A percentile compares a stretch with the other conserved stretches of the same genome.
Evolutionary conservation across 2,797 vertebrate species (phyloP).

Genomic region (Tympanoctomys barrerae): DNA sequence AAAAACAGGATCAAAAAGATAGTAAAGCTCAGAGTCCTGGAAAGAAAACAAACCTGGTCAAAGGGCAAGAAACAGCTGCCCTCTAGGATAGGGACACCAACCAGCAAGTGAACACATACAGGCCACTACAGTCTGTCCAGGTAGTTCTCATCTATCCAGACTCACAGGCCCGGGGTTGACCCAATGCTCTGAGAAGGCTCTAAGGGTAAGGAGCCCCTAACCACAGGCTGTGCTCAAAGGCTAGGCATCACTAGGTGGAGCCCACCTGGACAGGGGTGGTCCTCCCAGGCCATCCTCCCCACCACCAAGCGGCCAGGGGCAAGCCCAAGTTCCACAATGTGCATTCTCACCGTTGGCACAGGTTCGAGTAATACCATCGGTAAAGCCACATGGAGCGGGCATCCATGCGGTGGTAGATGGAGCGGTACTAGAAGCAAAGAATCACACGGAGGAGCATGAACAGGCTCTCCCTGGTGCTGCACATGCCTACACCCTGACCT

Average conservation of each 20-base stretch:
- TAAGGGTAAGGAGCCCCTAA: background rate
- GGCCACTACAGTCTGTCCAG: background rate
- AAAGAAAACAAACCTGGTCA: background rate
- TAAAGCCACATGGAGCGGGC: constrained; percentile 92
- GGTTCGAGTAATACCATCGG: constrained; percentile 94
- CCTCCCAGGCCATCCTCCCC: background rate
- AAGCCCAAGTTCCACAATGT: rapidly evolving
- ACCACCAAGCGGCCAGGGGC: rapidly evolving
- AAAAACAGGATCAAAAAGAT: constrained; percentile 93
- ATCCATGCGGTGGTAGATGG: constrained; percentile 97
- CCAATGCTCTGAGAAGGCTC: no score
- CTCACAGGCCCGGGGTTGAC: rapidly evolving
- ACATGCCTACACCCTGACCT: no score
- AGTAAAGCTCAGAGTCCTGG: constrained; percentile 91
- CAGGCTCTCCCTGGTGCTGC: rapidly evolving
- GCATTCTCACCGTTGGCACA: constrained; percentile 93
- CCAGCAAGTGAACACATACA: background rate
- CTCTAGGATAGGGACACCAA: background rate
- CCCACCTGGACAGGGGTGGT: no score
- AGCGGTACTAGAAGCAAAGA: constrained; percentile 91
- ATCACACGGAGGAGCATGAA: rapidly evolving
- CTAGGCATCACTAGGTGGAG: no score
- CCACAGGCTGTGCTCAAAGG: background rate
- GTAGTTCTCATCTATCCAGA: rapidly evolving
- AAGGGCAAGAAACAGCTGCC: background rate